A percentile compares a stretch with the other conserved stretches of the same genome.
phyloP scores from a whole-genome alignment of 2,113 vertebrate species.

The Rhombomys opimus region DNA sequence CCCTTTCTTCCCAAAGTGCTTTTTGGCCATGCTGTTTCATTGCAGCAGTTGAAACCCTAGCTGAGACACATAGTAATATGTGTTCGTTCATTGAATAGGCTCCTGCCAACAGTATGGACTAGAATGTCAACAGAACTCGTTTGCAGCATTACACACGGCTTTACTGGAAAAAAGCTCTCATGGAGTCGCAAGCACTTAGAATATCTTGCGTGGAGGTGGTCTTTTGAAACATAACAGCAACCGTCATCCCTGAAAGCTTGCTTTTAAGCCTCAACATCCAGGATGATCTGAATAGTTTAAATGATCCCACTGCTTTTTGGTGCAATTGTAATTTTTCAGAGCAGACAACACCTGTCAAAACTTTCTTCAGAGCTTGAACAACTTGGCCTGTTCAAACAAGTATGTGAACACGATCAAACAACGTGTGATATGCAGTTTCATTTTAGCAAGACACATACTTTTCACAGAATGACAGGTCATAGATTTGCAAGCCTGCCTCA shows the following conservation, averaged over 20 bases:
- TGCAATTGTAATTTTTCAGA: conserved; percentile 52
- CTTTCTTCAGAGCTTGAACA: conserved; percentile 17
- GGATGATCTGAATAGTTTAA: not conserved
- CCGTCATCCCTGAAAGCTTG: not conserved
- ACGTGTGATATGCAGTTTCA: conserved; percentile 54
- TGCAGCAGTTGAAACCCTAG: not conserved
- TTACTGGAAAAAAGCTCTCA: not conserved
- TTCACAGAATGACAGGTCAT: conserved; percentile 57
- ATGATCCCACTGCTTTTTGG: not conserved
- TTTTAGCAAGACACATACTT: conserved; percentile 56
- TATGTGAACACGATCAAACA: conserved; percentile 10
- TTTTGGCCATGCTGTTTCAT: not conserved
- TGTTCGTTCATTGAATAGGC: not conserved
- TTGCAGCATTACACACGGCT: not conserved
- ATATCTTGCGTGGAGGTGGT: not conserved
- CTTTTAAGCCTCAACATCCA: not conserved
- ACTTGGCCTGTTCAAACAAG: conserved; percentile 59
- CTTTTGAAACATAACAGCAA: not conserved
- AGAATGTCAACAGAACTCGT: not conserved
- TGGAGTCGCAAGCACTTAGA: not conserved
- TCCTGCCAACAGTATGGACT: not conserved
- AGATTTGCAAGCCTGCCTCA: conserved; percentile 37
- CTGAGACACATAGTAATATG: not conserved
- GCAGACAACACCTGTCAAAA: conserved; percentile 57
- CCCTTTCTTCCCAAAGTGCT: not conserved